These are phyloP conservation scores for Mercenaria mercenaria DNA, from an alignment of 1,140 invertebrate genomes.

Conservation along the genomic window DNA sequence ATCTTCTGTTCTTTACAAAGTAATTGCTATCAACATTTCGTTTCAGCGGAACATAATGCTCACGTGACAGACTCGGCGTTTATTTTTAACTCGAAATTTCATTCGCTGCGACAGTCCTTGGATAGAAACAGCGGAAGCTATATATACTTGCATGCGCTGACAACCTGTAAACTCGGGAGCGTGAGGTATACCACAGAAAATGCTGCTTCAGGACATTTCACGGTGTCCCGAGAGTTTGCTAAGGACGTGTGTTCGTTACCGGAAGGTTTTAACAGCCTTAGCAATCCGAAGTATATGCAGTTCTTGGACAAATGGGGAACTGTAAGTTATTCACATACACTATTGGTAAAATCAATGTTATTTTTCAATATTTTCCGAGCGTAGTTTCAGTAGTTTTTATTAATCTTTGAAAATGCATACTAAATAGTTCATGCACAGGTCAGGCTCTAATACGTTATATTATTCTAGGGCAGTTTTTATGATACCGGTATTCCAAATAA, in stretches of 20 bases:
- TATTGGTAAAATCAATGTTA: neutral
- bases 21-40: too few relatives aligned
- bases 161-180: slow-evolving; percentile 25
- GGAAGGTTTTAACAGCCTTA: neutral
- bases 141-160: neutral
- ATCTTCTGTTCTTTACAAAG: too few relatives aligned
- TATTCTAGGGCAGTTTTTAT: too few relatives aligned
- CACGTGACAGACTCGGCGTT: slow-evolving; percentile 6
- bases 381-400: too few relatives aligned
- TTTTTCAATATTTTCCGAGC: too few relatives aligned
- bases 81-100: slow-evolving; percentile 3
- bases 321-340: neutral
- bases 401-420: too few relatives aligned
- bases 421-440: too few relatives aligned
- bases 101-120: neutral
- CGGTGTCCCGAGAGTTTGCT: slow-evolving; percentile 40
- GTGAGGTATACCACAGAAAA: neutral
- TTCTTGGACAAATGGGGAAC: slow-evolving; percentile 58
- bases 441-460: too few relatives aligned
- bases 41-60: neutral
- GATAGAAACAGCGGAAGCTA: neutral
- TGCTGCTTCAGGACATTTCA: slow-evolving; percentile 2
- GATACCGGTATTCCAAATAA: too few relatives aligned
- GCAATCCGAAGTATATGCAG: slow-evolving; percentile 12
- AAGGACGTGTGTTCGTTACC: slow-evolving; percentile 36